Percentiles rank a stretch among this genome's conserved stretches.
Evolutionary conservation across 1,140 invertebrate genomes (phyloP).

Genomic region (Spodoptera litura): DNA sequence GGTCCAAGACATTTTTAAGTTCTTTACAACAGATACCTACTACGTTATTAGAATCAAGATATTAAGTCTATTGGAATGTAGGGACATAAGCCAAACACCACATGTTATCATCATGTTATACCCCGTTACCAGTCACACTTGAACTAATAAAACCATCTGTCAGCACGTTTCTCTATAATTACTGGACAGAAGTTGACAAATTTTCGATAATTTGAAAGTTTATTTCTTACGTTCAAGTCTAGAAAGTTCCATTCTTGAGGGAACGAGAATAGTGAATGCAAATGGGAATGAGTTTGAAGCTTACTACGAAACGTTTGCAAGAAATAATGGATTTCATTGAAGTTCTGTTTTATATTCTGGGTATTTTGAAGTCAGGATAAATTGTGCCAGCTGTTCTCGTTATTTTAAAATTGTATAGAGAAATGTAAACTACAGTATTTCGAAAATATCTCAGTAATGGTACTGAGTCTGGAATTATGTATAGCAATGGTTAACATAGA

Average conservation of each 20-base stretch:
- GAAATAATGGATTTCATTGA: slow-evolving; percentile 33
- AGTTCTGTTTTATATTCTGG: slow-evolving; percentile 22
- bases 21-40: no score
- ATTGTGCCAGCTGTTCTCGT: background rate
- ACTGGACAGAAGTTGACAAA: background rate
- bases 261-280: slow-evolving; percentile 34
- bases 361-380: background rate
- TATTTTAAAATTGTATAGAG: no score
- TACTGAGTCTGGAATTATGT: no score
- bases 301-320: slow-evolving; percentile 14
- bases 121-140: no score
- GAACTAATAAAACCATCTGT: background rate
- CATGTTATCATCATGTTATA: no score
- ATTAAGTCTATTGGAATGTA: no score
- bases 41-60: no score
- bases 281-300: slow-evolving; percentile 25
- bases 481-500: no score
- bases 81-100: no score
- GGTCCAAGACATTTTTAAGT: no score
- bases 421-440: no score
- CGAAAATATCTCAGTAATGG: no score
- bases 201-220: slow-evolving; percentile 26
- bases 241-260: slow-evolving; percentile 4
- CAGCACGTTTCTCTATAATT: background rate
- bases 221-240: slow-evolving; percentile 18